Base-by-base conservation (phyloP, 1,140 invertebrate genomes). In the Andricus grossulariae region DNA sequence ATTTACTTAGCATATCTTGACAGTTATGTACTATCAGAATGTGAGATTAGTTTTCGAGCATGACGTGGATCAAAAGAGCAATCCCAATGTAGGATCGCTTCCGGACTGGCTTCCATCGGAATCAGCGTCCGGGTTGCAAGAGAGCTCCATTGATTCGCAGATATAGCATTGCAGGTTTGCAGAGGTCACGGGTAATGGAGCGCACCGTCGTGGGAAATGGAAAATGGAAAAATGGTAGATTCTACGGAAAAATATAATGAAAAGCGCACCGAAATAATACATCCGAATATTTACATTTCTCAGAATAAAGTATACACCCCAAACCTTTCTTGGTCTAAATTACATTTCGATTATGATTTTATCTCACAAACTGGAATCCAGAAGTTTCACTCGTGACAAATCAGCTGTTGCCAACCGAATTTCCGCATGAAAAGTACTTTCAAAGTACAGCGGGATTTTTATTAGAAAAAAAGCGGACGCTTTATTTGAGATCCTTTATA, bases 171-270 rank as follows among this genome's bases (percentile, higher is more conserved):
- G 66, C 54, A 73, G 55, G 60, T 74, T 76, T 78, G 83, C 79
- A 78, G 85, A 85, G 85, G 85, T 85, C 84, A 85, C 81, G 83
- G 82, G 84, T 85, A 86, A 86, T 86, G 82, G 78, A 80, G 83
- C 84, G 81, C 80, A 84, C 79, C 82, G 80, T 82, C 80, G 85
- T 76, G 82, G 77, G 83, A 80, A 79, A 86, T 85, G 81, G 80
- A 80, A 83, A 86, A 83, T 84, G 82, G 81, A 79, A 80, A 83
- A 86, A 83, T 84, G 82, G 74, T 75, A 76, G 74, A 84, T 80
- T 84, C 72, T 78, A 78, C 55, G 75, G 80, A 66, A 80, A 80
- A 83, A 66, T 66, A 45, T 45, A 45, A n/a, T 45, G 39, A 7
- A 45, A 45, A 11, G 10, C 10, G 39, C 10, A 11, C 39, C 39